Evolutionary conservation across 37 sponge, comb jelly and placozoan genomes (phyloP).

Genomic region (Tethya wilhelma): DNA sequence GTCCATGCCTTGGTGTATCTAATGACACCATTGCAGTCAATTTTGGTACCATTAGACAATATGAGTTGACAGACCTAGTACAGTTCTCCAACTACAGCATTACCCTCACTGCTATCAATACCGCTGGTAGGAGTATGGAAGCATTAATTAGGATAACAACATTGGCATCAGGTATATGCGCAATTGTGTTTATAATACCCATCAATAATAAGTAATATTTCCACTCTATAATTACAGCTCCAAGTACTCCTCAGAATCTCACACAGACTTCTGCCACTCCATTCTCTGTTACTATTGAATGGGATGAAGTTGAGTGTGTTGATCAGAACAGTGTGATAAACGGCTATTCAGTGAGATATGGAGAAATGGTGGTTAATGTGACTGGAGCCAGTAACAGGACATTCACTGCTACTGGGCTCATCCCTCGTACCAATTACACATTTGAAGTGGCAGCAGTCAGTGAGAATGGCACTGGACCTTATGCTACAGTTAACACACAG

Average conservation of each 20-base stretch:
- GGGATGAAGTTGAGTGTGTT: slow-evolving; percentile 12
- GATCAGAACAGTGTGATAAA: slow-evolving; percentile 25
- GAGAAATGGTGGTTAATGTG: background rate
- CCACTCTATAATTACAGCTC: too few relatives aligned
- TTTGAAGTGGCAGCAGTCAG: background rate
- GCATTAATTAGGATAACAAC: too few relatives aligned
- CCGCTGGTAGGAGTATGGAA: slow-evolving; percentile 30
- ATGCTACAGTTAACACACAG: background rate
- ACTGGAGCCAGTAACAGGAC: background rate
- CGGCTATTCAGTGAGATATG: slow-evolving; percentile 2
- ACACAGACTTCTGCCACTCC: background rate
- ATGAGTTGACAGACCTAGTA: slow-evolving; percentile 26
- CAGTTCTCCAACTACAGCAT: slow-evolving; percentile 27
- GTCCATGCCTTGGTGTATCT: background rate
- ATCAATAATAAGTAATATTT: too few relatives aligned
- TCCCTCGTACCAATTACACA: slow-evolving; percentile 16
- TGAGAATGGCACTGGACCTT: too few relatives aligned
- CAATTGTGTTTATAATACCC: too few relatives aligned
- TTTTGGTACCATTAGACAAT: slow-evolving; percentile 5
- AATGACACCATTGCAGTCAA: background rate
- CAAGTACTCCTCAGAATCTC: slow-evolving; percentile 3
- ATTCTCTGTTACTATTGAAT: slow-evolving; percentile 6
- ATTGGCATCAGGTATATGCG: too few relatives aligned
- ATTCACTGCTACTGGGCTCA: slow-evolving; percentile 14
- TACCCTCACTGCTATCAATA: slow-evolving; percentile 32